Conservation (phyloP, 1,140 invertebrate species). For the Pogonognathellus flavescens region DNA sequence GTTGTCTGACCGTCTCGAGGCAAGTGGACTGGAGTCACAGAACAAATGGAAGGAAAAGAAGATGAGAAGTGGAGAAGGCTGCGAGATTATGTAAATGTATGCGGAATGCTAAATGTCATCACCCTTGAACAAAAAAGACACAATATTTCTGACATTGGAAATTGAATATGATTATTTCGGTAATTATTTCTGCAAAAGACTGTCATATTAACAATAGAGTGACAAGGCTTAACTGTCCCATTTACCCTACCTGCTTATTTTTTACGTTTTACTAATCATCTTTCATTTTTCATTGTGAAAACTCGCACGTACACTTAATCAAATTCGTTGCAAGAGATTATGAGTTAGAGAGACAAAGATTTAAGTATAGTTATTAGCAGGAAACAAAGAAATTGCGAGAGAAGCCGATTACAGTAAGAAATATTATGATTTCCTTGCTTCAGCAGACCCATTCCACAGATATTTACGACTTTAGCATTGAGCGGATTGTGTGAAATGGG, state of each 20-base stretch:
- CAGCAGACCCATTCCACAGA: too few species aligned
- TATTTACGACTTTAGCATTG: constrained; percentile 22
- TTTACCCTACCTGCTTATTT: not conserved
- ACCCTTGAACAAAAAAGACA: constrained; percentile 55
- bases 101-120: constrained; percentile 58
- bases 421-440: too few species aligned
- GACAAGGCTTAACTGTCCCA: constrained; percentile 31
- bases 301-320: too few species aligned
- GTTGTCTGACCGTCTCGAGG: constrained; percentile 7
- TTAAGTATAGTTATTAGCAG: too few species aligned
- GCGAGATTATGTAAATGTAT: constrained; percentile 46
- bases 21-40: not conserved
- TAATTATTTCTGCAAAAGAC: not conserved
- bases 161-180: constrained; percentile 42
- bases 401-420: too few species aligned
- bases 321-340: too few species aligned
- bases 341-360: too few species aligned
- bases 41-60: constrained; percentile 35
- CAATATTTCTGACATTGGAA: constrained; percentile 47
- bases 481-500: not conserved
- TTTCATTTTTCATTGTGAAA: not conserved
- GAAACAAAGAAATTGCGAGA: too few species aligned
- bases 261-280: not conserved
- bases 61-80: constrained; percentile 4
- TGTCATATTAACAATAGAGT: constrained; percentile 21